Evolutionary conservation across 2,113 vertebrate species (phyloP), one percentile per base, ranked within the genome.

Genomic region (Xiphophorus maculatus): DNA sequence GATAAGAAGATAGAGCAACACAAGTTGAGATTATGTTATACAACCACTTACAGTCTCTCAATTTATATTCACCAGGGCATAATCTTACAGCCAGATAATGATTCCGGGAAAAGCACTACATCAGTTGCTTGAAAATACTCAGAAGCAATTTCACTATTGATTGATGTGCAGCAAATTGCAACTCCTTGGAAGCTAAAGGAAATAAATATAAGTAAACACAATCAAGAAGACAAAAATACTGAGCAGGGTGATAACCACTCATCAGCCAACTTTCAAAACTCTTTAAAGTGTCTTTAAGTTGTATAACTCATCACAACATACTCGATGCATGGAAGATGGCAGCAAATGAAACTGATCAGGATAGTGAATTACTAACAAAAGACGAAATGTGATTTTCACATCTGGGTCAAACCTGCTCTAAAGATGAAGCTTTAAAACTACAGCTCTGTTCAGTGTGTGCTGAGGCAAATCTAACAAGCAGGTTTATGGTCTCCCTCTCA

Each of bases 401-500:
- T 69, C 58, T 81, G 69, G 51, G 51, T n/a, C 28, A 72, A 69
- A 74, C 71, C 29, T 65, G 68, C 28, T 63, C 58, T 51, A 19
- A 81, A 61, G 28, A 40, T 66, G 28, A 7, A 68, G 44, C 19
- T 42, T 66, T 80, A 60, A 65, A 69, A 66, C 79, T 74, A 67
- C 66, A 29, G 29, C 1, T 0, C 40, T 73, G 22, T 64, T 74
- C 42, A 37, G 58, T 70, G 54, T 66, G 62, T 32, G 80, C 25
- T 27, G 28, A 63, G 7, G 51, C 62, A 69, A 68, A 40, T 71
- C 62, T n/a, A 13, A 78, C 11, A 44, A 64, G 25, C 27, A 73
- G 66, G 76, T 67, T 73, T 80, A 71, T 71, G 72, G 63, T 68
- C 40, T 65, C 29, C 51, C 32, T 51, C 75, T 78, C 30, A 76